Evolutionary conservation across 1,140 invertebrate genomes (phyloP).

Genomic region (Macrobrachium rosenbergii): DNA sequence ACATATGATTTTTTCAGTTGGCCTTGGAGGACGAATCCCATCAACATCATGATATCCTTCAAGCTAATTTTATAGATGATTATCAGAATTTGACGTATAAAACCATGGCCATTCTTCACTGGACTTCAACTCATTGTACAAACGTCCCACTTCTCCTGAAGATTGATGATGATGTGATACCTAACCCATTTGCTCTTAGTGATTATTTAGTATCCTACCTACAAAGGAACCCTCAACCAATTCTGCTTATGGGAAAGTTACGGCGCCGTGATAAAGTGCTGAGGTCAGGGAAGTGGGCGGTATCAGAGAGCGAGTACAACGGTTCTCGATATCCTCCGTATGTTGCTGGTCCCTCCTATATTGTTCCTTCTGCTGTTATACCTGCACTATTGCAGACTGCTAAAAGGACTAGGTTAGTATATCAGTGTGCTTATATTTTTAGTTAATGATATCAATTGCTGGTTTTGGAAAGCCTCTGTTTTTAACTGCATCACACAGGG

Average conservation of each 20-base stretch:
- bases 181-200: conserved; percentile 58
- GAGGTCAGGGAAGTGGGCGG: conserved; percentile 18
- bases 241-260: conserved; percentile 6
- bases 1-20: not conserved
- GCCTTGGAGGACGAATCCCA: conserved; percentile 1
- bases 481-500: not conserved
- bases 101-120: conserved; percentile 69
- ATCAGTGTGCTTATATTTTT: not conserved
- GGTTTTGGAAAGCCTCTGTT: not conserved
- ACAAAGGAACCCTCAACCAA: not conserved
- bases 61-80: conserved; percentile 68
- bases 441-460: not conserved
- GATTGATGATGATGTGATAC: conserved; percentile 69
- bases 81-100: conserved; percentile 70
- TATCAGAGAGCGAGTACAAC: not conserved
- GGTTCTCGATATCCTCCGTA: not conserved
- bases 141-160: conserved; percentile 69
- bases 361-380: conserved; percentile 5
- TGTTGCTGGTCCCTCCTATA: conserved; percentile 40
- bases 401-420: conserved; percentile 12
- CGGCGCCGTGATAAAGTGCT: conserved; percentile 28
- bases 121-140: conserved; percentile 68
- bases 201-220: conserved; percentile 16
- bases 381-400: conserved; percentile 10
- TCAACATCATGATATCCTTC: conserved; percentile 65